Conservation (phyloP, 2,888 invertebrate species). For the Leptopilina drosophilae region DNA sequence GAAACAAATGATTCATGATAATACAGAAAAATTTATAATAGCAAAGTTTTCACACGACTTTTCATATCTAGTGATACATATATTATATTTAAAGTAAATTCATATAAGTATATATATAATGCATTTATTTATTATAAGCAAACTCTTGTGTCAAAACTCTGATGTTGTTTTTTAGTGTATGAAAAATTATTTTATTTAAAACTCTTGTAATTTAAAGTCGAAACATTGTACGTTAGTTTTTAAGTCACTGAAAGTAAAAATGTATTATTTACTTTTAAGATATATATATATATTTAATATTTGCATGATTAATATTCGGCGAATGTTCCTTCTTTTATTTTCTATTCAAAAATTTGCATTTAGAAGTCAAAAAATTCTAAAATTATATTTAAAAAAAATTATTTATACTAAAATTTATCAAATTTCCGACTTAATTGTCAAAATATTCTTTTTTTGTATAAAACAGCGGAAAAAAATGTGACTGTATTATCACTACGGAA, state of each 20-base stretch:
- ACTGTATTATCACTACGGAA: neutral
- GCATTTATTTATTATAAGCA: neutral
- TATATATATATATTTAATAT: neutral
- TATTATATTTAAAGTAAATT: neutral
- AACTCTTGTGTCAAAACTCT: neutral
- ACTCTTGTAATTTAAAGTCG: neutral
- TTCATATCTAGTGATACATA: neutral
- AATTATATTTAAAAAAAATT: neutral
- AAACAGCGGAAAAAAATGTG: neutral
- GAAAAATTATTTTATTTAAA: neutral
- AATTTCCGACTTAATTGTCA: neutral
- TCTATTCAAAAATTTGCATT: neutral
- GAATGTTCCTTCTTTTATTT: neutral
- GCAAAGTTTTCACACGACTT: neutral
- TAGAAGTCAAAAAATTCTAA: neutral
- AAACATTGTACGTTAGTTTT: neutral
- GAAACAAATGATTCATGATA: neutral
- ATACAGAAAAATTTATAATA: neutral
- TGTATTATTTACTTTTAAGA: conserved; percentile 15
- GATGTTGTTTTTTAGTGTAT: neutral
- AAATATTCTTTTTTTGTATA: neutral
- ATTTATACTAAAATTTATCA: neutral
- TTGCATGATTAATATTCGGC: neutral
- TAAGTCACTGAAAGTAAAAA: neutral
- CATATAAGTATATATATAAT: neutral